Evolutionary conservation across 2,888 invertebrate species (phyloP), one percentile per base, ranked within the genome.

Genomic region (Scrobipalpa costella): DNA sequence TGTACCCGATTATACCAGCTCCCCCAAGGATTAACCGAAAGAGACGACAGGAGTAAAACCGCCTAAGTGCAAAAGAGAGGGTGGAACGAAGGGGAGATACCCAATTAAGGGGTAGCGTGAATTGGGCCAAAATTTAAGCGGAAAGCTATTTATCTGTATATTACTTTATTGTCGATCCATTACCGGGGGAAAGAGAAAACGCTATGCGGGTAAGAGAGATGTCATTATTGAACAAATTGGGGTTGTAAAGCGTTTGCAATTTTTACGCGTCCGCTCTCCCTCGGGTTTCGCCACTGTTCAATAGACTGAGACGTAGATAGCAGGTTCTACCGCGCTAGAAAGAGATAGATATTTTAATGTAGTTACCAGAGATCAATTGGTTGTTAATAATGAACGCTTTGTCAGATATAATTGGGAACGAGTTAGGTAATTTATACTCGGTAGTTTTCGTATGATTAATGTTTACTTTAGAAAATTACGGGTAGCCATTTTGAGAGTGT

Each of bases 131-230:
- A 90, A 87, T 90, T 90, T 89, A 88, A 91, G 85, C 85, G 88
- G 84, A 87, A 84, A 86, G 83, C 86, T 84, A 88, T 86, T 88
- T 88, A 85, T 90, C 86, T 81, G 82, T 85, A 84, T 86, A 90
- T 91, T 91, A 91, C 90, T 91, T 90, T 91, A 90, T 90, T 88
- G 90, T 88, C 80, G 86, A 84, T 80, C 89, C 82, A 91, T 91
- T 91, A 90, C 77, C 69, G 88, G 72, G 83, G 69, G 83, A 86
- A 68, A 68, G 76, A 73, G 87, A 87, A 65, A 68, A 79, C 64
- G 68, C 66, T 71, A 77, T 71, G 69, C 64, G 77, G 66, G 68
- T 63, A 72, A 77, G 69, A 44, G 64, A 59, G 64, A 64, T 27
- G 63, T 61, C 47, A 63, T 62, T 64, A 50, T 27, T 8, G n/a